Evolutionary conservation across 2,797 vertebrate genomes (phyloP).

Genomic region (Rhincodon typus): DNA sequence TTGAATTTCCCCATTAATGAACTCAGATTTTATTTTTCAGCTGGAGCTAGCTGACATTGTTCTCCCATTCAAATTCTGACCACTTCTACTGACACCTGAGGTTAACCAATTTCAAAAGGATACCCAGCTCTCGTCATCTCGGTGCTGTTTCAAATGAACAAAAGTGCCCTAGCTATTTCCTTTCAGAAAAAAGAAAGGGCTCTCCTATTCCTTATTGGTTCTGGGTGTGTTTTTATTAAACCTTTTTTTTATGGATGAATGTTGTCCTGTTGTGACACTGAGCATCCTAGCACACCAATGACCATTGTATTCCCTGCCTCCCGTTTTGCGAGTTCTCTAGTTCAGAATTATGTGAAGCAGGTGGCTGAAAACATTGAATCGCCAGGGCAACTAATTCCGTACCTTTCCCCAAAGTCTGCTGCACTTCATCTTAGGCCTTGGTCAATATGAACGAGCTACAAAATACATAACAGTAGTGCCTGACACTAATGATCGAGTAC

Average conservation of each 20-base stretch:
- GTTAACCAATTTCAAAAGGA: too few species aligned
- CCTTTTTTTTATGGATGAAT: background rate
- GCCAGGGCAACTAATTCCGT: background rate
- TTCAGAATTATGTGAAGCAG: background rate
- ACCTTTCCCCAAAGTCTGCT: background rate
- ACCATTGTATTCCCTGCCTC: background rate
- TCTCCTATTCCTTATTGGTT: background rate
- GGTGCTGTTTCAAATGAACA: too few species aligned
- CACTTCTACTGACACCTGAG: background rate
- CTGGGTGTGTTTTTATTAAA: background rate
- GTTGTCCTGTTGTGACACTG: background rate
- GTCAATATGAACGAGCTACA: background rate
- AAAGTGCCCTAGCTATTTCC: too few species aligned
- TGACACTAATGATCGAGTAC: background rate
- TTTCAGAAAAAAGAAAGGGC: background rate
- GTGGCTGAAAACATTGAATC: background rate
- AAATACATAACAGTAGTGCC: background rate
- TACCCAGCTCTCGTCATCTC: too few species aligned
- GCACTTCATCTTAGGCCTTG: background rate
- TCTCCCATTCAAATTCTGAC: background rate
- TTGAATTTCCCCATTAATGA: slow-evolving; percentile 9
- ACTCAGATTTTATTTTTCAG: background rate
- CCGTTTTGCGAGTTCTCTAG: background rate
- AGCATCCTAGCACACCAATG: background rate
- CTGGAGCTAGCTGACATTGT: background rate